Conservation (phyloP, 2,113 vertebrate genomes). For the Cephalopterus ornatus region DNA sequence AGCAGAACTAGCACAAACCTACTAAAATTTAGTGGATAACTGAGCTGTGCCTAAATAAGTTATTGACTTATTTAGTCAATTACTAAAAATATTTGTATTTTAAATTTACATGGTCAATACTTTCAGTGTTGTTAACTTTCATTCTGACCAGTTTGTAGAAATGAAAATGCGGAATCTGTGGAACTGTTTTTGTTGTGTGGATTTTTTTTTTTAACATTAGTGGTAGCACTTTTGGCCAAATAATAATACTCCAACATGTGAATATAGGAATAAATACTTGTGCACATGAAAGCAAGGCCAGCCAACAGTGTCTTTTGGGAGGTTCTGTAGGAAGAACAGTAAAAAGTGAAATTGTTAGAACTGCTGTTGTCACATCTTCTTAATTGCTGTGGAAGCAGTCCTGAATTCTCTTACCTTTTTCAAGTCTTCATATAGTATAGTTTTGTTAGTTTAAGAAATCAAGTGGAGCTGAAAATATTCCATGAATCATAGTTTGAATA, state of each 20-base stretch:
- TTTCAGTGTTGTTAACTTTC: neutral
- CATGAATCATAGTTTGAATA: neutral
- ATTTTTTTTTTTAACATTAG: neutral
- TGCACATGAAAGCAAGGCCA: neutral
- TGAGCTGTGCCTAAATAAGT: neutral
- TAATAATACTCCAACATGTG: neutral
- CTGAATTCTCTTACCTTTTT: neutral
- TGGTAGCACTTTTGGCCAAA: neutral
- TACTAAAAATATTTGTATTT: neutral
- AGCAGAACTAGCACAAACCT: neutral
- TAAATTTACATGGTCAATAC: neutral
- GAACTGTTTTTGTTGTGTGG: neutral
- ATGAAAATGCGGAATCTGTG: neutral
- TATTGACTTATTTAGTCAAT: neutral
- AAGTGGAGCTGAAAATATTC: neutral
- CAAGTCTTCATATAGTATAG: neutral
- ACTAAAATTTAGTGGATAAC: neutral
- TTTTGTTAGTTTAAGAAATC: neutral
- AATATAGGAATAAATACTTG: neutral
- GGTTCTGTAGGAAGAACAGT: neutral
- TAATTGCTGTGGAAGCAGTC: neutral
- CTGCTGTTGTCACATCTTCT: neutral
- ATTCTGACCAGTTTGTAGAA: neutral
- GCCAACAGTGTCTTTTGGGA: neutral
- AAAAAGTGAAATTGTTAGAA: neutral